Conservation (phyloP, 1,140 invertebrate species). For the Tribolium madens region DNA sequence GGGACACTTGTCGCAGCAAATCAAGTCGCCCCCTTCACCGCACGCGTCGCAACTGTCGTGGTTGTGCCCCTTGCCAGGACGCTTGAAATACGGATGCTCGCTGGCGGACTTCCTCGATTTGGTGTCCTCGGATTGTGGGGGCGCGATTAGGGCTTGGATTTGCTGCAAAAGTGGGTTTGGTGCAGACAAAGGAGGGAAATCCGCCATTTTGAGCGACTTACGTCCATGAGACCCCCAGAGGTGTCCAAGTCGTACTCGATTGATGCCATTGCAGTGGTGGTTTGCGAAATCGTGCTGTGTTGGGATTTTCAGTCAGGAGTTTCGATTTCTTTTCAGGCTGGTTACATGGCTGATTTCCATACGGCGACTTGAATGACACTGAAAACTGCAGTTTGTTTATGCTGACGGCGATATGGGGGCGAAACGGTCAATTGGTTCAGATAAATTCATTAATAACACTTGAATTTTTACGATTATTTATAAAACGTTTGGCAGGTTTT, state of each 20-base stretch:
- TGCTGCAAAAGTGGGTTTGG: conserved; percentile 71
- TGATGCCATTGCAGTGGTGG: conserved; percentile 63
- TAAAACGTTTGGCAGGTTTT: conserved; percentile 11
- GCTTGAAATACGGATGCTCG: conserved; percentile 85
- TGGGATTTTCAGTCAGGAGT: neutral
- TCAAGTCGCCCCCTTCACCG: conserved; percentile 92
- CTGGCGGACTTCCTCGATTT: conserved; percentile 73
- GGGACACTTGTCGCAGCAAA: conserved; percentile 95
- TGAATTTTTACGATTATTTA: conserved; percentile 5
- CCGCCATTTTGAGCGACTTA: conserved; percentile 66
- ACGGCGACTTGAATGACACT: neutral
- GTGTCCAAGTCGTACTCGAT: conserved; percentile 74
- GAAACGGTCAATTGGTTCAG: neutral
- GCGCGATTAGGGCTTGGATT: conserved; percentile 89
- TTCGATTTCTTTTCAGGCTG: neutral
- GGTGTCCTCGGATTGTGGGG: conserved; percentile 81
- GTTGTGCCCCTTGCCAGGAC: conserved; percentile 91
- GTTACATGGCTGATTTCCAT: neutral
- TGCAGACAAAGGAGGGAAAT: conserved; percentile 43
- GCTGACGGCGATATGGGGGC: neutral
- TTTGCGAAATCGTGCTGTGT: neutral
- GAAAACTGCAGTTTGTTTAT: neutral
- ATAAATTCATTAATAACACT: conserved; percentile 25
- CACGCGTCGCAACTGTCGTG: conserved; percentile 94
- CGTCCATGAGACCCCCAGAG: conserved; percentile 77